Base-by-base conservation (phyloP, 2,113 vertebrate species). In the Elephas maximus region DNA sequence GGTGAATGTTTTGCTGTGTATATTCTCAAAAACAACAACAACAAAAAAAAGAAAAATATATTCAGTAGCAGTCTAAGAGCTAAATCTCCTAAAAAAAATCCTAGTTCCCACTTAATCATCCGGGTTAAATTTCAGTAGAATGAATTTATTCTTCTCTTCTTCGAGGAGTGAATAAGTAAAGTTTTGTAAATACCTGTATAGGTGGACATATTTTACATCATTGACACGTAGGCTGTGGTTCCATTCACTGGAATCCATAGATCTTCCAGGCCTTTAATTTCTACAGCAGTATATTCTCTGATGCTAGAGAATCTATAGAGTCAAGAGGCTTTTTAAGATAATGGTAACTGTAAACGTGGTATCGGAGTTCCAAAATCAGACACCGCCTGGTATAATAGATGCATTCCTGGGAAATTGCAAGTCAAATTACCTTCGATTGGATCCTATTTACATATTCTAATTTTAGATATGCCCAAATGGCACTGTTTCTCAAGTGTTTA, bases 391-490 rank as follows among this genome's bases (percentile, higher is more conserved):
- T 74, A 48, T 74, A 86, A 97, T 78, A 93, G 53, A 90, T 33
- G 6, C 48, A 15, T 78, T 93, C 33, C 79, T 18, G 3, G 26
- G 65, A 95, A 96, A 93, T 6, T 87, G 57, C 53, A 87, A 90
- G 74, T 96, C 84, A 95, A 88, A 95, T 93, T 79, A 91, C n/a
- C 2, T 2, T 82, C 67, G 62, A 14, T 53, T 93, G 28, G 45
- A 81, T 91, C 51, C 51, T n/a, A 89, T 67, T 88, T 94, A 74
- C 33, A 88, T 78, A 83, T 74, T 86, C 79, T 79, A 90, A 93
- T 92, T 90, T 95, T 96, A 94, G 90, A 83, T 89, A 67, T n/a
- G 14, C n/a, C 30, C 96, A 83, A 57, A 1, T 71, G 48, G 77
- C n/a, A 80, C 62, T 67, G 11, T 76, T 96, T 91, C 26, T 71